Evolutionary conservation across 2,888 invertebrate species (phyloP).

Genomic region (Oscheius sp.): DNA sequence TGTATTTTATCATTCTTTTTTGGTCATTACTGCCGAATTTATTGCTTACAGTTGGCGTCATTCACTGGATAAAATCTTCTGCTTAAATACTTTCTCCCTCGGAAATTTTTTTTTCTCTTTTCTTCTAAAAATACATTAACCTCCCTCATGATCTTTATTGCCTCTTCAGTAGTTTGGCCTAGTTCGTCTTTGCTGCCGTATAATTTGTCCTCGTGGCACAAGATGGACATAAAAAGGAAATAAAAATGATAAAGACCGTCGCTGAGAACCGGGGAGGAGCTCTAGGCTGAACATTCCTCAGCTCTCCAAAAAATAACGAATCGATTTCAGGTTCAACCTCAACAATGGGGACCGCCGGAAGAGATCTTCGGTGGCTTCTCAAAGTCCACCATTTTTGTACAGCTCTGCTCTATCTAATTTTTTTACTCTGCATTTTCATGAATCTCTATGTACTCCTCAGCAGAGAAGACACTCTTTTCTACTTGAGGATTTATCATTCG

Average conservation of each 20-base stretch:
- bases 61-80: neutral
- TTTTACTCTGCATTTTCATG: conserved; percentile 61
- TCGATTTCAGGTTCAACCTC: too few species aligned
- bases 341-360: conserved; percentile 12
- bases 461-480: conserved; percentile 63
- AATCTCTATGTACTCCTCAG: conserved; percentile 64
- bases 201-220: conserved; percentile 18
- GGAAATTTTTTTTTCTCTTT: too few species aligned
- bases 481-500: conserved; percentile 63
- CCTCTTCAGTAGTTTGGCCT: neutral
- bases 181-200: neutral
- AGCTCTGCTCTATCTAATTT: conserved; percentile 55
- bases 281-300: neutral
- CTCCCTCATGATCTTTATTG: neutral
- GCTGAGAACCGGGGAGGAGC: neutral
- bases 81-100: neutral
- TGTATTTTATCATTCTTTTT: too few species aligned
- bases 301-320: neutral
- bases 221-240: conserved; percentile 22
- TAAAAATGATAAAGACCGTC: conserved; percentile 25
- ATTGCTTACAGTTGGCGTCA: neutral
- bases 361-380: conserved; percentile 28
- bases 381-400: conserved; percentile 57
- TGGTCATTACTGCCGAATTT: too few species aligned
- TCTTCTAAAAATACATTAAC: neutral